A percentile compares a stretch with the other conserved stretches of the same genome.
Evolutionary conservation across 2,797 vertebrate genomes (phyloP).

Genomic region (Sebastes oblongus): DNA sequence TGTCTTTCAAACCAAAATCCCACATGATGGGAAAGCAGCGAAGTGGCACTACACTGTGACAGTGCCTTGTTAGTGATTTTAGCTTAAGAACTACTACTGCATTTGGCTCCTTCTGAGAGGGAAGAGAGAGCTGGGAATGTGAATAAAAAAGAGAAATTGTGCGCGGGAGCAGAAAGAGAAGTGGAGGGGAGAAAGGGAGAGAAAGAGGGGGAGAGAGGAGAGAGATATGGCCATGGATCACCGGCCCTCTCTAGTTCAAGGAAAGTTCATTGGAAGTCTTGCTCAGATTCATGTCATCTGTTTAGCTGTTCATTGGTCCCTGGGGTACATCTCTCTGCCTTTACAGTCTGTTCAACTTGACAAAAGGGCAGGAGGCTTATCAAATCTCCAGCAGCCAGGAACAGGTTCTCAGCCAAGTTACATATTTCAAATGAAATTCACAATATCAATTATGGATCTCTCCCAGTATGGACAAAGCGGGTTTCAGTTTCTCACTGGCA

Average conservation of each 20-base stretch:
- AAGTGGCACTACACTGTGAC: slow-evolving; percentile 75
- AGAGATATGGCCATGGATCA: slow-evolving; percentile 65
- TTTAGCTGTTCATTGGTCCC: slow-evolving; percentile 74
- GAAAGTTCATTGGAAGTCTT: slow-evolving; percentile 77
- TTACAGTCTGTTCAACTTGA: slow-evolving; percentile 70
- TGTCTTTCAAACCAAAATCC: slow-evolving; percentile 72
- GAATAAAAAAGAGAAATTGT: neutral
- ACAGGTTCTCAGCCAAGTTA: slow-evolving; percentile 57
- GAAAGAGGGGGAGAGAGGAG: neutral
- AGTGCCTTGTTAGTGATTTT: slow-evolving; percentile 78
- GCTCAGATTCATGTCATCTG: slow-evolving; percentile 72
- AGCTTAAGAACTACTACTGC: slow-evolving; percentile 71
- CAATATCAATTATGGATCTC: slow-evolving; percentile 67
- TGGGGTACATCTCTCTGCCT: slow-evolving; percentile 62
- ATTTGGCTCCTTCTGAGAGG: slow-evolving; percentile 50
- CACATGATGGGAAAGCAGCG: slow-evolving; percentile 73
- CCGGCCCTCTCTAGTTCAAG: slow-evolving; percentile 68
- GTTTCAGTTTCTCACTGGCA: slow-evolving; percentile 42
- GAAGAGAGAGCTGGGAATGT: slow-evolving; percentile 27
- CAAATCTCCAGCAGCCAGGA: slow-evolving; percentile 70
- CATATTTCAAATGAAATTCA: slow-evolving; percentile 64
- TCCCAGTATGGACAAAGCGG: slow-evolving; percentile 47
- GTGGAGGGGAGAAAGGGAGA: neutral
- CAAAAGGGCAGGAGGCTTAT: slow-evolving; percentile 70
- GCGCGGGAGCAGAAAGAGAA: slow-evolving; percentile 8